Percentiles rank a stretch among this genome's conserved stretches.
Conservation (phyloP, 2,888 invertebrate genomes). For the Callyntrura sp. region DNA sequence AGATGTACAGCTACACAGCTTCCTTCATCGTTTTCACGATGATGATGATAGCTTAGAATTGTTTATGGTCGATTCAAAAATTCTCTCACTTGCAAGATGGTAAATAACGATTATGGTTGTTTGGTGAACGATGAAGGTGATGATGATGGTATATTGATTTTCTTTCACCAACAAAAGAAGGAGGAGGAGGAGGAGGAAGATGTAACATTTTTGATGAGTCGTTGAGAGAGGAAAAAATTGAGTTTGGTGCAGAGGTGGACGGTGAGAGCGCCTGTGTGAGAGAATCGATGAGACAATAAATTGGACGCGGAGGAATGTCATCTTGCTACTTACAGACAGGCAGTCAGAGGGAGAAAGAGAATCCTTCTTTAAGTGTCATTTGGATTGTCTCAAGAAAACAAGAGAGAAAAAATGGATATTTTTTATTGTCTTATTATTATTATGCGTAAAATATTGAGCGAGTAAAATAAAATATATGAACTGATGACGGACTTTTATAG, state of each 20-base stretch:
- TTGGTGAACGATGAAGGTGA: neutral
- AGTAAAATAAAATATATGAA: constrained; percentile 34
- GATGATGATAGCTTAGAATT: constrained; percentile 16
- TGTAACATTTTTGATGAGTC: no score
- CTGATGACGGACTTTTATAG: constrained; percentile 43
- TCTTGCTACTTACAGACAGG: constrained; percentile 37
- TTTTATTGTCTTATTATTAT: no score
- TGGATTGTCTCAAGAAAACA: constrained; percentile 37
- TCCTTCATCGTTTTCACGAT: constrained; percentile 20
- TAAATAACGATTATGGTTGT: neutral
- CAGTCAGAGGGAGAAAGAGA: neutral
- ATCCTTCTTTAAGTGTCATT: constrained; percentile 31
- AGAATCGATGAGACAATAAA: constrained; percentile 31
- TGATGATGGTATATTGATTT: constrained; percentile 27
- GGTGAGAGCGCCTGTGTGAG: neutral
- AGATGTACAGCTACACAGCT: neutral
- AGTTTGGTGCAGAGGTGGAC: no score
- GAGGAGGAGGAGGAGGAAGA: neutral
- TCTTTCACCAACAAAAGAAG: constrained; percentile 36
- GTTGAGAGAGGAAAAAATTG: no score
- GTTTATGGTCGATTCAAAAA: constrained; percentile 45
- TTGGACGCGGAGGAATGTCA: constrained; percentile 57
- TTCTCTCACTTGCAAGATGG: neutral
- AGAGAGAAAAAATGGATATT: constrained; percentile 9
- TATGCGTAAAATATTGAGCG: constrained; percentile 2